phyloP scores from a whole-genome alignment of 2,113 vertebrate species.

The Theristicus caerulescens region DNA sequence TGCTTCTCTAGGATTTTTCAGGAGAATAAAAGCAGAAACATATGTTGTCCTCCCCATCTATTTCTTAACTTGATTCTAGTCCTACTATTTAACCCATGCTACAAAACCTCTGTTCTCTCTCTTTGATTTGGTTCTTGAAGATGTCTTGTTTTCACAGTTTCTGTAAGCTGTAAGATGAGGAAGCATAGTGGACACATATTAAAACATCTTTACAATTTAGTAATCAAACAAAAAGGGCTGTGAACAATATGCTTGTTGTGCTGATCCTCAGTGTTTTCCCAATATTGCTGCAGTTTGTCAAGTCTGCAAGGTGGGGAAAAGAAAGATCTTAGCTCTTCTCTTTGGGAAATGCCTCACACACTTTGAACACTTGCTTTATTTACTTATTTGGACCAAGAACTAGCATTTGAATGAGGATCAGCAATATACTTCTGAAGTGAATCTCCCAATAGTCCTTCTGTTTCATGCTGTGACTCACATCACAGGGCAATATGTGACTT shows the following conservation, averaged over 20 bases:
- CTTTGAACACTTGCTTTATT: neutral
- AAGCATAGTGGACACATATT: neutral
- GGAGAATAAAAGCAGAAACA: neutral
- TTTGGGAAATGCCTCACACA: neutral
- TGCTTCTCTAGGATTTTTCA: neutral
- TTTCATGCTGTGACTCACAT: neutral
- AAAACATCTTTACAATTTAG: neutral
- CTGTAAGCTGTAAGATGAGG: neutral
- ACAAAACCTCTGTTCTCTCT: neutral
- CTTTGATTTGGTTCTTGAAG: neutral
- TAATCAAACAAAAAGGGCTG: neutral
- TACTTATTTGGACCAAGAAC: neutral
- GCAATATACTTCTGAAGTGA: neutral
- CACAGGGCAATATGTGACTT: neutral
- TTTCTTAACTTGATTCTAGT: neutral
- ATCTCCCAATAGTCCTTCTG: neutral
- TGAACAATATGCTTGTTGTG: neutral
- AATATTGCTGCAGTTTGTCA: neutral
- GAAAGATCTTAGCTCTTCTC: neutral
- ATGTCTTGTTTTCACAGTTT: neutral
- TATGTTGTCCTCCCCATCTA: rapidly evolving
- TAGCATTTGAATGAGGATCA: neutral
- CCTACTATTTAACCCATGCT: neutral
- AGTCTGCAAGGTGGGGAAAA: neutral
- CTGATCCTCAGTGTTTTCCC: neutral